These are phyloP conservation scores for Astyanax mexicanus DNA, from an alignment of 2,797 vertebrate species.

Conservation along the genomic window DNA sequence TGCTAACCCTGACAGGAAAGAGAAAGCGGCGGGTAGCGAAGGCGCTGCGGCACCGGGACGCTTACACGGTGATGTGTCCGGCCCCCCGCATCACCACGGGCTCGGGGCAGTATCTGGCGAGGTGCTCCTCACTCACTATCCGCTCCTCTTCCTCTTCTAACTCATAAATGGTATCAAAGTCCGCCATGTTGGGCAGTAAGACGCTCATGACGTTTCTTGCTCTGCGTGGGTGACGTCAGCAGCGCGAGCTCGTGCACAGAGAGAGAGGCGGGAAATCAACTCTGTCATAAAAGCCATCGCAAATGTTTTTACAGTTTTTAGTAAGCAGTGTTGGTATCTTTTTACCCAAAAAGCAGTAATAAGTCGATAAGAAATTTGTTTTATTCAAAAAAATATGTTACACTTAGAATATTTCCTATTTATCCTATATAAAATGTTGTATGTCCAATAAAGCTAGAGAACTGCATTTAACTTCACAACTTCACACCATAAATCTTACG, in stretches of 20 bases:
- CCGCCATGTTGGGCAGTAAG: conserved; percentile 96
- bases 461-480: no score
- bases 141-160: conserved; percentile 91
- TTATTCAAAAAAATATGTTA: no score
- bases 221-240: conserved; percentile 52
- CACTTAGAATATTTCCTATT: no score
- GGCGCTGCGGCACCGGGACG: conserved; percentile 28
- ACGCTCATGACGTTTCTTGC: conserved; percentile 90
- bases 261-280: conserved; percentile 1
- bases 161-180: conserved; percentile 98
- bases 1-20: conserved; percentile 28
- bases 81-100: conserved; percentile 94
- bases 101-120: conserved; percentile 89
- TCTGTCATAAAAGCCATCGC: no score
- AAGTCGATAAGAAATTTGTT: no score
- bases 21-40: conserved; percentile 50
- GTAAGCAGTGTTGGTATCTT: no score
- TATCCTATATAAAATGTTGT: no score
- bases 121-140: conserved; percentile 89
- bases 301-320: no score
- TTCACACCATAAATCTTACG: no score
- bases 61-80: conserved; percentile 99
- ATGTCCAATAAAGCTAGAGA: no score
- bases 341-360: no score
- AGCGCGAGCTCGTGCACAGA: neutral